These are phyloP conservation scores for Epirrhoe tristata DNA, from an alignment of 2,888 invertebrate species.

Conservation along the genomic window DNA sequence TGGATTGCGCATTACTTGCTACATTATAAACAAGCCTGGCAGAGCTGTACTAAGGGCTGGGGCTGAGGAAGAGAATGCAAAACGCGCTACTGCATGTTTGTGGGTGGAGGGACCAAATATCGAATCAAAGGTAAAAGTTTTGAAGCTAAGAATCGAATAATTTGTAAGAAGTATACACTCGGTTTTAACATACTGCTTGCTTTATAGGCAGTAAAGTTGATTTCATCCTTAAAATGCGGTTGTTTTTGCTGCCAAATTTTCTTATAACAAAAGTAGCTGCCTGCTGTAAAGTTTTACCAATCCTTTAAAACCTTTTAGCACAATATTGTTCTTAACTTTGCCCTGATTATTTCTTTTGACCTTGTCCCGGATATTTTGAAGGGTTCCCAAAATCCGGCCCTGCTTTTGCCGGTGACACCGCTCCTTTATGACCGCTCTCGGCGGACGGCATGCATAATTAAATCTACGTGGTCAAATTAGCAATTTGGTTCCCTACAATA, in stretches of 20 bases:
- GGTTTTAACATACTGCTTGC: too few species aligned
- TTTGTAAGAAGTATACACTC: too few species aligned
- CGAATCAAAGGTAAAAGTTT: too few species aligned
- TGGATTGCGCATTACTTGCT: constrained; percentile 80
- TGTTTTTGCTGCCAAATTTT: too few species aligned
- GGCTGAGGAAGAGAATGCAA: not conserved
- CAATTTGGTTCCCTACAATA: constrained; percentile 79
- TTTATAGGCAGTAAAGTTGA: too few species aligned
- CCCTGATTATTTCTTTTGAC: not conserved
- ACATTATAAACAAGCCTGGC: constrained; percentile 82
- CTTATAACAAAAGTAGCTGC: too few species aligned
- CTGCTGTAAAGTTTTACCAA: not conserved
- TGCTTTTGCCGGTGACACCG: constrained; percentile 72
- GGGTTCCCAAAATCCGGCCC: constrained; percentile 1
- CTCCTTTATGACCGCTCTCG: constrained; percentile 76
- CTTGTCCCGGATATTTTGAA: not conserved
- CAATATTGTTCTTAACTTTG: not conserved
- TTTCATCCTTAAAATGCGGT: too few species aligned
- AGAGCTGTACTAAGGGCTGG: constrained; percentile 11
- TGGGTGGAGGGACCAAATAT: too few species aligned
- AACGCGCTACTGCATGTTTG: not conserved
- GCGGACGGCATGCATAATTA: constrained; percentile 83
- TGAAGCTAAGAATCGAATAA: too few species aligned
- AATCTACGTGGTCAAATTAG: constrained; percentile 84
- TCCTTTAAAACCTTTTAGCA: not conserved